Conservation (phyloP, 2,888 invertebrate species). For the Linnaemya vulpina region DNA sequence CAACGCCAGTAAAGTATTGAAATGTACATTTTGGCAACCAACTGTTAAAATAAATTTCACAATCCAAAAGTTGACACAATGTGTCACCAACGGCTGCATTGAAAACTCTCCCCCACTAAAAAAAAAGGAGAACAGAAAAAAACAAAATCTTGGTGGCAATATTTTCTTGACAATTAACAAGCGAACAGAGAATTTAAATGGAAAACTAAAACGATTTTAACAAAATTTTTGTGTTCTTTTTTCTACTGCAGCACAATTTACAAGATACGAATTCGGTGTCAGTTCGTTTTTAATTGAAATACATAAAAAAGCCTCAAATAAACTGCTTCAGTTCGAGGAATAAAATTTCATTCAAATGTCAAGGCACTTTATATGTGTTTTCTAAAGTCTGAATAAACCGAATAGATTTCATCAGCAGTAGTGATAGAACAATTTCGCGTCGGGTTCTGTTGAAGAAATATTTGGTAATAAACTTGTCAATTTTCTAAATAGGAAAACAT, state of each 20-base stretch:
- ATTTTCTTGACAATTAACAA: constrained; percentile 43
- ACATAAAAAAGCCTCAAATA: no score
- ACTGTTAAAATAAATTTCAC: constrained; percentile 52
- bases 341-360: no score
- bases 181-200: constrained; percentile 16
- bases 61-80: constrained; percentile 55
- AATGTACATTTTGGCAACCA: constrained; percentile 36
- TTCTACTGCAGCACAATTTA: background rate
- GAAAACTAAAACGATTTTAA: constrained; percentile 3
- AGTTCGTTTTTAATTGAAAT: no score
- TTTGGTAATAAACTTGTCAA: no score
- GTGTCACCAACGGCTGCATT: constrained; percentile 54
- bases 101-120: constrained; percentile 31
- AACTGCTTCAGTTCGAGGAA: no score
- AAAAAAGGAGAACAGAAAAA: background rate
- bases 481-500: no score
- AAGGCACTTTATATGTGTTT: no score
- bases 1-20: constrained; percentile 30
- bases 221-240: background rate
- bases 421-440: no score
- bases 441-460: no score
- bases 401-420: no score
- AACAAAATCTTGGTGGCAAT: constrained; percentile 45
- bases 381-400: no score
- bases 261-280: background rate